Evolutionary conservation across 2,797 vertebrate species (phyloP).

Genomic region (Leptatherina wallacei): DNA sequence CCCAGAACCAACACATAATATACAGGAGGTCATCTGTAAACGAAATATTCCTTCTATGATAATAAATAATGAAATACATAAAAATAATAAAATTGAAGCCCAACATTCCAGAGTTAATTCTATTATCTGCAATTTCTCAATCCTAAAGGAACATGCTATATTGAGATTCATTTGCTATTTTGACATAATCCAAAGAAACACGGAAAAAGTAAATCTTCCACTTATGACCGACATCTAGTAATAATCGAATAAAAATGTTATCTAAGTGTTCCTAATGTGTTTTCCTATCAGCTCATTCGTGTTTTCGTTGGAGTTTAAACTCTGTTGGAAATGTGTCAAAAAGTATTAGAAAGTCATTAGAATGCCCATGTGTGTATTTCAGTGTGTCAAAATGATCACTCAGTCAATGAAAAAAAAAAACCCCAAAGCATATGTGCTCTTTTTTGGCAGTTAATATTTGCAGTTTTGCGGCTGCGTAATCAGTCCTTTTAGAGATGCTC

Average conservation of each 20-base stretch:
- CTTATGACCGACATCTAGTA: constrained; percentile 9
- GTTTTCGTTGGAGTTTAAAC: constrained; percentile 60
- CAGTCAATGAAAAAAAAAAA: constrained; percentile 17
- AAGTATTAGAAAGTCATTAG: constrained; percentile 28
- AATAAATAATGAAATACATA: constrained; percentile 26
- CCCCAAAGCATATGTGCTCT: not conserved
- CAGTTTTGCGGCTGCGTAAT: constrained; percentile 3
- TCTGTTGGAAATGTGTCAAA: constrained; percentile 16
- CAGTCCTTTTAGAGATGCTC: constrained; percentile 11
- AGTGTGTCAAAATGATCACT: not conserved
- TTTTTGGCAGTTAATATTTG: constrained; percentile 20
- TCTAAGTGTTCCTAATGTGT: not conserved
- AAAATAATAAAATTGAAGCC: constrained; percentile 10
- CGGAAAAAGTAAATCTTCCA: not conserved
- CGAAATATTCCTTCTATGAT: constrained; percentile 14
- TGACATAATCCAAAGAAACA: constrained; percentile 22
- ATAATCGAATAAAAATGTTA: not conserved
- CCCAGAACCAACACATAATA: constrained; percentile 7
- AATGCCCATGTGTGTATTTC: constrained; percentile 49
- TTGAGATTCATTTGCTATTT: constrained; percentile 10
- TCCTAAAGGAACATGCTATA: constrained; percentile 13
- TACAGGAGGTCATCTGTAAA: constrained; percentile 25
- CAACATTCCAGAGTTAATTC: constrained; percentile 6
- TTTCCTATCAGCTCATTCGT: constrained; percentile 17
- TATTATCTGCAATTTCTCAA: constrained; percentile 5